These are phyloP conservation scores for Ctenochaetus hawaiiensis DNA, from an alignment of 2,797 vertebrate genomes.

Conservation along the genomic window DNA sequence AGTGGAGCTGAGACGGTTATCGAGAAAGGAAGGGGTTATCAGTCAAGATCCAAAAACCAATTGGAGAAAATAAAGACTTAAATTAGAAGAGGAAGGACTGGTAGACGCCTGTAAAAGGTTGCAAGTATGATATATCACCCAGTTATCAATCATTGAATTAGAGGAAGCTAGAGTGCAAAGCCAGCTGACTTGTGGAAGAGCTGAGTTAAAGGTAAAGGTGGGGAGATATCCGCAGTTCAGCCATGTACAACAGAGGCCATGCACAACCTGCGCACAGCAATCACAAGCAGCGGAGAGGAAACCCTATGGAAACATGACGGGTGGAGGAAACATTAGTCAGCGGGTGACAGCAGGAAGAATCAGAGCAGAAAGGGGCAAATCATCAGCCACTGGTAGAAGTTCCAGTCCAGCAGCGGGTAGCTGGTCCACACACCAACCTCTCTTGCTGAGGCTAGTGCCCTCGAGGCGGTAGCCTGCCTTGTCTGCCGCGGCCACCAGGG, in stretches of 20 bases:
- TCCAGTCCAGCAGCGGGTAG: slow-evolving; percentile 45
- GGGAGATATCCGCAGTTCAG: slow-evolving; percentile 39
- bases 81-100: slow-evolving; percentile 27
- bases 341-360: slow-evolving; percentile 49
- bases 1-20: slow-evolving; percentile 31
- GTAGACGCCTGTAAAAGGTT: slow-evolving; percentile 41
- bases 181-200: slow-evolving; percentile 31
- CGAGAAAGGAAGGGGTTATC: slow-evolving; percentile 45
- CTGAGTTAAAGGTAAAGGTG: slow-evolving; percentile 33
- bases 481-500: slow-evolving; percentile 96
- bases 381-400: slow-evolving; percentile 42
- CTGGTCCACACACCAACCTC: slow-evolving; percentile 91
- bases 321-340: slow-evolving; percentile 43
- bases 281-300: slow-evolving; percentile 64
- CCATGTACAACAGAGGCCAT: slow-evolving; percentile 71
- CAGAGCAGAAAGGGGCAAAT: slow-evolving; percentile 57
- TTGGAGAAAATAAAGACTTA: slow-evolving; percentile 48
- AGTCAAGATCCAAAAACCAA: slow-evolving; percentile 50
- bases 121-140: slow-evolving; percentile 21
- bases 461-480: slow-evolving; percentile 97
- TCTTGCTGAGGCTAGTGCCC: slow-evolving; percentile 96
- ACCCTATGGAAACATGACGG: slow-evolving; percentile 30
- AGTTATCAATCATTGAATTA: slow-evolving; percentile 26
- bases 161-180: slow-evolving; percentile 49
- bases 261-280: slow-evolving; percentile 56